A percentile compares a stretch with the other conserved stretches of the same genome.
phyloP scores from a whole-genome alignment of 2,797 vertebrate genomes.

The Darevskia nairensis region DNA sequence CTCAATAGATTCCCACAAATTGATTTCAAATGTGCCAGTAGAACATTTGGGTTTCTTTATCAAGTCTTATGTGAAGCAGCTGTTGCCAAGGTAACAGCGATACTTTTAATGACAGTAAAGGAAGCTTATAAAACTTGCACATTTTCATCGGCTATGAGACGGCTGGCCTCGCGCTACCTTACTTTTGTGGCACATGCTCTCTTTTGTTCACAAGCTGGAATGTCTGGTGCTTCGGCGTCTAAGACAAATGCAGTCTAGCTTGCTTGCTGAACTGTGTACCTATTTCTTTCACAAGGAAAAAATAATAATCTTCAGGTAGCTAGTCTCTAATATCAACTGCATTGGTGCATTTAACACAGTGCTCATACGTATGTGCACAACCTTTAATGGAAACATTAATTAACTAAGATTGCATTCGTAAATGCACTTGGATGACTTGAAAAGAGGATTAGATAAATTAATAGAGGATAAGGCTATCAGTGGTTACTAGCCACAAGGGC shows the following conservation, averaged over 20 bases:
- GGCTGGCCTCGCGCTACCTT: conserved; percentile 47
- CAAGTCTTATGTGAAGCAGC: conserved; percentile 60
- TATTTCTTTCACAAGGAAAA: not conserved
- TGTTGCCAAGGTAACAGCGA: conserved; percentile 75
- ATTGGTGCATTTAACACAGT: not conserved
- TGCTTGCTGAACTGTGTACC: conserved; percentile 17
- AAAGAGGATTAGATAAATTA: not conserved
- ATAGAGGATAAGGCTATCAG: not conserved
- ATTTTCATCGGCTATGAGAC: conserved; percentile 64
- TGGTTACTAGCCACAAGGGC: no score
- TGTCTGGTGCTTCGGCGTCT: conserved; percentile 40
- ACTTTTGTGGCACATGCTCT: conserved; percentile 47
- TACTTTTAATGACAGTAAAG: conserved; percentile 77
- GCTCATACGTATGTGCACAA: no score
- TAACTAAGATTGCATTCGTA: no score
- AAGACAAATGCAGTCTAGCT: not conserved
- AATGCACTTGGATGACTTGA: not conserved
- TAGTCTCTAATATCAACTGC: not conserved
- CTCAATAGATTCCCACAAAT: conserved; percentile 59
- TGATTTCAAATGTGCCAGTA: conserved; percentile 69
- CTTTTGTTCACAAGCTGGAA: conserved; percentile 43
- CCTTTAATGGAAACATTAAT: no score
- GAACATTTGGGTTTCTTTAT: conserved; percentile 70
- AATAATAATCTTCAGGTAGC: not conserved
- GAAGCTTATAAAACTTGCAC: conserved; percentile 65